Conservation (phyloP, 2,888 invertebrate genomes). For the Shargacucullia verbasci region DNA sequence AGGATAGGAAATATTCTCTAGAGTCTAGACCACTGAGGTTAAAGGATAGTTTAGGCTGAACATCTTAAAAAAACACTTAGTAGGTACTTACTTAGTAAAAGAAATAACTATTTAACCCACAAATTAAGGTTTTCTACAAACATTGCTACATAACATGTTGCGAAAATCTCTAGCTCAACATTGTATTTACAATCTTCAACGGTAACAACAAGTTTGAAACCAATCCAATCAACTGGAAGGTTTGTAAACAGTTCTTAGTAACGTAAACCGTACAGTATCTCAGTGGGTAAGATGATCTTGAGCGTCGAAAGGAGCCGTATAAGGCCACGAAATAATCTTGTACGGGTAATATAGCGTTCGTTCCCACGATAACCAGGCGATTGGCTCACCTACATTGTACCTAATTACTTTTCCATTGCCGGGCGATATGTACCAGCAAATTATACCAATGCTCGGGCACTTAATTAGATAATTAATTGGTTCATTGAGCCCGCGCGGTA, state of each 20-base stretch:
- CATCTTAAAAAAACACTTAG: no score
- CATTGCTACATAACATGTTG: constrained; percentile 12
- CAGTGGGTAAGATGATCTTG: constrained; percentile 60
- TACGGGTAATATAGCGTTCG: constrained; percentile 51
- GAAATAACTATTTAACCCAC: no score
- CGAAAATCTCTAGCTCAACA: constrained; percentile 4
- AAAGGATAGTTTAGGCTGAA: no score
- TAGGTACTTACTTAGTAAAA: no score
- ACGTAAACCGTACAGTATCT: constrained; percentile 47
- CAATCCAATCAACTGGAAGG: constrained; percentile 37
- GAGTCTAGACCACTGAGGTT: no score
- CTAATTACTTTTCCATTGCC: constrained; percentile 63
- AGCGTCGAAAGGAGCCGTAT: constrained; percentile 59
- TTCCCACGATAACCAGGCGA: constrained; percentile 72
- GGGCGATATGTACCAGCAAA: constrained; percentile 32
- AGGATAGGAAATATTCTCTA: no score
- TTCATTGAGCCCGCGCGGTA: constrained; percentile 6
- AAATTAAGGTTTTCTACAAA: constrained; percentile 10
- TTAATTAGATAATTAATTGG: constrained; percentile 41
- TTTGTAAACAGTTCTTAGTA: constrained; percentile 35
- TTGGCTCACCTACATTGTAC: constrained; percentile 59
- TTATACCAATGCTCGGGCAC: constrained; percentile 35
- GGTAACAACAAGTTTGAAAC: constrained; percentile 37
- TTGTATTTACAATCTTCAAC: constrained; percentile 14
- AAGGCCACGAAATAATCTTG: constrained; percentile 64